phyloP scores from a whole-genome alignment of 2,888 invertebrate species.

The Stenoptilia bipunctidactyla region DNA sequence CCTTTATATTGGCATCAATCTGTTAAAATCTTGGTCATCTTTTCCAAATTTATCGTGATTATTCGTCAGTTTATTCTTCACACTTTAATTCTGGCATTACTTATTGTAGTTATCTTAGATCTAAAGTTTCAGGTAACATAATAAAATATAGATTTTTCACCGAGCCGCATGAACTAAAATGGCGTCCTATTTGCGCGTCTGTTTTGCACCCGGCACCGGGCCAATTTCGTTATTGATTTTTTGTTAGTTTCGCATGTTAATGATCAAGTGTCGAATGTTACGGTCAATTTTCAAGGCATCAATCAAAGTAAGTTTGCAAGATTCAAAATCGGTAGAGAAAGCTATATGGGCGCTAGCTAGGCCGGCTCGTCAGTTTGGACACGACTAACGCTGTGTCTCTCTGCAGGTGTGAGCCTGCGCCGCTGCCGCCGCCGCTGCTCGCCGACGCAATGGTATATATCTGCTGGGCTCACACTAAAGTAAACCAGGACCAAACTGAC shows the following conservation, averaged over 20 bases:
- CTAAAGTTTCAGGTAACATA: constrained; percentile 31
- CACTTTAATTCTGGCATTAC: constrained; percentile 34
- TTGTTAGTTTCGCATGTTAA: constrained; percentile 4
- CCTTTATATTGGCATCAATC: constrained; percentile 49
- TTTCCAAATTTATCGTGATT: constrained; percentile 54
- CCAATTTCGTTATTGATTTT: constrained; percentile 45
- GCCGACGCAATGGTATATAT: constrained; percentile 66
- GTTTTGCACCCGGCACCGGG: constrained; percentile 51
- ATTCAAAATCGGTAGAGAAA: constrained; percentile 60
- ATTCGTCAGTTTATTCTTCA: constrained; percentile 45
- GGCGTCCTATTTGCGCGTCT: constrained; percentile 64
- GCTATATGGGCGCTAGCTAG: constrained; percentile 22
- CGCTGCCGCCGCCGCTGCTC: constrained; percentile 65
- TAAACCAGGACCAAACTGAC: constrained; percentile 67
- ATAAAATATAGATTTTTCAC: constrained; percentile 32
- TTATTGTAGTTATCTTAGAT: constrained; percentile 56
- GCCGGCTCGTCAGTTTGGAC: constrained; percentile 47
- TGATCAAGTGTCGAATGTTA: constrained; percentile 25
- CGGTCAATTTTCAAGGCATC: constrained; percentile 24
- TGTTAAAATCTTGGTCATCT: constrained; percentile 48
- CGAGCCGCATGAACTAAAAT: constrained; percentile 66
- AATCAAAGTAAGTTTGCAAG: constrained; percentile 48
- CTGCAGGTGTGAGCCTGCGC: constrained; percentile 72
- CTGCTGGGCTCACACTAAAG: constrained; percentile 69
- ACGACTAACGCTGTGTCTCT: constrained; percentile 71